Percentiles rank a stretch among this genome's conserved stretches.
Evolutionary conservation across 2,113 vertebrate genomes (phyloP).

Genomic region (Gobio gobio): DNA sequence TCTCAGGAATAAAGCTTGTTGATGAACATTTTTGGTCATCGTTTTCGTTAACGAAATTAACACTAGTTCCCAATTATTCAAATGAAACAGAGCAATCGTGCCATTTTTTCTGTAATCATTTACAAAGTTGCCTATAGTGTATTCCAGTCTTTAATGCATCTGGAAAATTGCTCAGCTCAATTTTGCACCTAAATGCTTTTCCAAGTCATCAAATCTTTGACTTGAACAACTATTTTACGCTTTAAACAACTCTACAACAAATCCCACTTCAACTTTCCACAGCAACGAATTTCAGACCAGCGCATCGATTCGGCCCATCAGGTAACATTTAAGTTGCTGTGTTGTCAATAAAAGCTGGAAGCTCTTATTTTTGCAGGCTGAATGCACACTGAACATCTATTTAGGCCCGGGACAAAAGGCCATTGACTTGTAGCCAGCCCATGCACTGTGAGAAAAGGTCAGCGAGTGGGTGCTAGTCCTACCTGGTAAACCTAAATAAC

Average conservation of each 20-base stretch:
- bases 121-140: neutral
- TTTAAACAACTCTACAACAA: neutral
- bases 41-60: no score
- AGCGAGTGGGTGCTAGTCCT: constrained; percentile 34
- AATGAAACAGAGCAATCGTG: no score
- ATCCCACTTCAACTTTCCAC: constrained; percentile 26
- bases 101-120: neutral
- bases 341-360: constrained; percentile 46
- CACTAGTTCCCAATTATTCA: no score
- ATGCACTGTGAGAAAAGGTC: constrained; percentile 48
- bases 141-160: neutral
- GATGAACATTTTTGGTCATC: no score
- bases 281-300: constrained; percentile 11
- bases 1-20: no score
- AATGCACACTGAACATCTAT: constrained; percentile 40
- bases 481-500: constrained; percentile 51
- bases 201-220: neutral
- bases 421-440: constrained; percentile 45
- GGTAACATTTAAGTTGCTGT: constrained; percentile 50
- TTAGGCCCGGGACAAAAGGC: constrained; percentile 45
- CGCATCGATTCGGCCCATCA: constrained; percentile 50
- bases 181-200: neutral
- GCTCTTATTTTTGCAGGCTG: constrained; percentile 48
- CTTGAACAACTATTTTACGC: neutral
- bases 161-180: neutral